These are phyloP conservation scores for Hydrozoanthus tunicans DNA, from an alignment of 64 coral and sea anemone species.

Conservation along the genomic window DNA sequence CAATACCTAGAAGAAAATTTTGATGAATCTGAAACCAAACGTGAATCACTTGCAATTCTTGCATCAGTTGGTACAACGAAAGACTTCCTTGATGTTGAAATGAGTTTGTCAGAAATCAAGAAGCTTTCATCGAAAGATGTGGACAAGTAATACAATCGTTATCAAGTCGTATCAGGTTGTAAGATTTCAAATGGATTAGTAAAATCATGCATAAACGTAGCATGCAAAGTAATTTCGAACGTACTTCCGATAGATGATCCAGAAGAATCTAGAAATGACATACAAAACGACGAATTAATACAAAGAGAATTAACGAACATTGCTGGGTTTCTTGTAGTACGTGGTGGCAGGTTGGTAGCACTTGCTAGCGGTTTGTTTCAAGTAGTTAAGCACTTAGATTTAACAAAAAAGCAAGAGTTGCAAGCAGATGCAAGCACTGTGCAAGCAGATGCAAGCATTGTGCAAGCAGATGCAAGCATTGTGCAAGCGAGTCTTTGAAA, in stretches of 20 bases:
- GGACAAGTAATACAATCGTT: not conserved
- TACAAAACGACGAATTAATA: not conserved
- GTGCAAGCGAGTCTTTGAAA: too few relatives aligned
- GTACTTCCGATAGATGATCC: slow-evolving; percentile 1
- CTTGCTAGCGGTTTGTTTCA: slow-evolving; percentile 18
- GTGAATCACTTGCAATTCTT: too few relatives aligned
- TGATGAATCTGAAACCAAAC: too few relatives aligned
- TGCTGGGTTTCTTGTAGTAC: not conserved
- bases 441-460: too few relatives aligned
- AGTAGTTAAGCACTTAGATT: slow-evolving; percentile 16
- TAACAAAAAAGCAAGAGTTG: not conserved
- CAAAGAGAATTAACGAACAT: slow-evolving; percentile 4
- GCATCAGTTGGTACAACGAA: too few relatives aligned
- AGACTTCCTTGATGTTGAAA: too few relatives aligned
- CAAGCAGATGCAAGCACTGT: too few relatives aligned
- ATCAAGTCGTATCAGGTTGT: not conserved
- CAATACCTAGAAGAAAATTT: too few relatives aligned
- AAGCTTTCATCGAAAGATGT: not conserved
- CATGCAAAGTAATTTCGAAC: not conserved
- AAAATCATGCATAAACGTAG: not conserved
- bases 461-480: too few relatives aligned
- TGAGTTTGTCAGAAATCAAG: too few relatives aligned
- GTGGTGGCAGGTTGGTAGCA: slow-evolving; percentile 6
- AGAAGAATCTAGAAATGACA: not conserved
- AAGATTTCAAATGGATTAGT: not conserved